Evolutionary conservation across 1,140 invertebrate species (phyloP), one percentile per base, ranked within the genome.

Genomic region (Dendroctonus valens): DNA sequence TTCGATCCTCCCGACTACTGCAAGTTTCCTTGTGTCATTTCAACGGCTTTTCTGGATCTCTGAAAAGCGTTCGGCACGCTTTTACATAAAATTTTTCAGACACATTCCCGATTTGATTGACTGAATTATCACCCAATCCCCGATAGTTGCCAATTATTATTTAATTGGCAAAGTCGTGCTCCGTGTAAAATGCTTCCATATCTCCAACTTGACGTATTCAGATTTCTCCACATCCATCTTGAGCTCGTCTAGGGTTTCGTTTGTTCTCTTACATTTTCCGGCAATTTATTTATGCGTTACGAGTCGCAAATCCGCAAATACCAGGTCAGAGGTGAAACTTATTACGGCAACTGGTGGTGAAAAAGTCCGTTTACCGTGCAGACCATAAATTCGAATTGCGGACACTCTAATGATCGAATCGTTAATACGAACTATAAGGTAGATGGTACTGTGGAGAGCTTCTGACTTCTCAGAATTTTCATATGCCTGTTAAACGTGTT

Each of bases 101-200:
- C 26, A 26, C 26, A 26, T 26, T 26, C 26, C 26, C 1, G 26
- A 26, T 26, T 26, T n/a, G n/a, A n/a, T n/a, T n/a, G n/a, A n/a
- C n/a, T n/a, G n/a, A n/a, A n/a, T n/a, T n/a, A n/a, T n/a, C n/a
- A n/a, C n/a, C n/a, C n/a, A n/a, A n/a, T n/a, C n/a, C n/a, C n/a
- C n/a, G n/a, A n/a, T n/a, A n/a, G 14, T n/a, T 26, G 49, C 49
- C 49, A 51, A 26, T 26, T 26, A 51, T 41, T 48, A 61, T 64
- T 64, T 64, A 64, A 64, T 64, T 64, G 61, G 61, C 61, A 49
- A 46, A 57, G 49, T 64, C 61, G 61, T 64, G 61, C 61, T 54
- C 50, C 6, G 8, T 5, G n/a, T 3, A 26, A 26, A 39, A 9
- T 51, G 12, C 37, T 41, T 14, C 46, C 40, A 51, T 51, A 61